Evolutionary conservation across 2,113 vertebrate species (phyloP).

Genomic region (Nicator chloris): DNA sequence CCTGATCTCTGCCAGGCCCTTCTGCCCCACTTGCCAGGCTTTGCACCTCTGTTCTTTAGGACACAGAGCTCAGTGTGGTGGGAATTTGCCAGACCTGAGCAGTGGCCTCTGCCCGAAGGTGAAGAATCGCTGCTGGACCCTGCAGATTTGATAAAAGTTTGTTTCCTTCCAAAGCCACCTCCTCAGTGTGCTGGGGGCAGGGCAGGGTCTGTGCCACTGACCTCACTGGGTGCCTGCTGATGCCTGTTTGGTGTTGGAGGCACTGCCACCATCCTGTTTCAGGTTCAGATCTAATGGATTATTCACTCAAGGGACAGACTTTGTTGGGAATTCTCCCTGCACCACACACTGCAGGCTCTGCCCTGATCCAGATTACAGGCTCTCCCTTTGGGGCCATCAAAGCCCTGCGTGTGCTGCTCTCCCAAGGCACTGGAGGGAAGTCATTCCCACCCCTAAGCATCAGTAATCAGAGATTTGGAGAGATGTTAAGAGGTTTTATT

Average conservation of each 20-base stretch:
- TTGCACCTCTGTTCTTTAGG: not conserved
- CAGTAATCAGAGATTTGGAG: not conserved
- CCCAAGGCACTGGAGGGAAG: not conserved
- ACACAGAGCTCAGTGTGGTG: not conserved
- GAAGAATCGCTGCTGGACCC: not conserved
- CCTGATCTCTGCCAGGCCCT: not conserved
- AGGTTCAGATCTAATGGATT: not conserved
- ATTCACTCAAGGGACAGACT: not conserved
- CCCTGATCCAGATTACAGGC: not conserved
- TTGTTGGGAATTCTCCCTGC: not conserved
- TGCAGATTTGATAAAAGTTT: not conserved
- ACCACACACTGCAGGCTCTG: not conserved
- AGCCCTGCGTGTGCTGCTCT: not conserved
- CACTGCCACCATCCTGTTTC: not conserved
- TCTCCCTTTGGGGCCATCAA: not conserved
- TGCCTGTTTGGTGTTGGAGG: not conserved
- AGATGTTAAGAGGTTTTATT: not conserved
- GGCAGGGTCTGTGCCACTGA: not conserved
- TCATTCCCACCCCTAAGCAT: not conserved
- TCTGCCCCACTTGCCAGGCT: not conserved
- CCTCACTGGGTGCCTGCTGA: not conserved
- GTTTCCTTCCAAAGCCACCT: not conserved
- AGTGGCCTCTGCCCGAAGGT: not conserved
- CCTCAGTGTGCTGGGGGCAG: not conserved
- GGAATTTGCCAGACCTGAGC: not conserved